These are phyloP conservation scores for Myotis findleyi DNA, from an alignment of 2,797 vertebrate genomes.

Conservation along the genomic window DNA sequence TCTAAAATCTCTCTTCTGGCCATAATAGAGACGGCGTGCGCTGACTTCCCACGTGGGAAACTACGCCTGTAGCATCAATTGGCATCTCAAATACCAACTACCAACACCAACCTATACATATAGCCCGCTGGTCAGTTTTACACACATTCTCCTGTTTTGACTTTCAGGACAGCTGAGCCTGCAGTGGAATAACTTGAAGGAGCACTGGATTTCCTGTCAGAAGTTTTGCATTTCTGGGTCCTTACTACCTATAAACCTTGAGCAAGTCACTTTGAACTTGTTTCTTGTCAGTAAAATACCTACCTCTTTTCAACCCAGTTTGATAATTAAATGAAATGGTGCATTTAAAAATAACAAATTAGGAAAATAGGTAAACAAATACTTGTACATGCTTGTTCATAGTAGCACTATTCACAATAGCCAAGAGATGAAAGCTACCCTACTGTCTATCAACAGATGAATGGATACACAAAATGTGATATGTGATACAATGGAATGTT, in stretches of 20 bases:
- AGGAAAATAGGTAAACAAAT: background rate
- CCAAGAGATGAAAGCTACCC: background rate
- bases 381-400: background rate
- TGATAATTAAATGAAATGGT: constrained; percentile 25
- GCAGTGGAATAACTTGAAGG: background rate
- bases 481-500: background rate
- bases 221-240: background rate
- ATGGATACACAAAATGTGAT: background rate
- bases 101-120: background rate
- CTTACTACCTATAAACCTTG: background rate
- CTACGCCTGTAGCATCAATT: background rate
- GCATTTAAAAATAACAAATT: background rate
- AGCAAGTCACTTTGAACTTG: background rate
- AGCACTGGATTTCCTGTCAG: background rate
- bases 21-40: constrained; percentile 61
- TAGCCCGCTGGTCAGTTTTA: background rate
- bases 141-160: background rate
- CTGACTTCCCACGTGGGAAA: constrained; percentile 74
- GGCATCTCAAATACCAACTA: background rate
- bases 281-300: constrained; percentile 26
- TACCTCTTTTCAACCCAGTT: background rate
- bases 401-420: background rate
- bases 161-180: background rate
- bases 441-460: background rate
- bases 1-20: constrained; percentile 85